Base-by-base conservation (phyloP, 1,140 invertebrate genomes). In the Procambarus clarkii region DNA sequence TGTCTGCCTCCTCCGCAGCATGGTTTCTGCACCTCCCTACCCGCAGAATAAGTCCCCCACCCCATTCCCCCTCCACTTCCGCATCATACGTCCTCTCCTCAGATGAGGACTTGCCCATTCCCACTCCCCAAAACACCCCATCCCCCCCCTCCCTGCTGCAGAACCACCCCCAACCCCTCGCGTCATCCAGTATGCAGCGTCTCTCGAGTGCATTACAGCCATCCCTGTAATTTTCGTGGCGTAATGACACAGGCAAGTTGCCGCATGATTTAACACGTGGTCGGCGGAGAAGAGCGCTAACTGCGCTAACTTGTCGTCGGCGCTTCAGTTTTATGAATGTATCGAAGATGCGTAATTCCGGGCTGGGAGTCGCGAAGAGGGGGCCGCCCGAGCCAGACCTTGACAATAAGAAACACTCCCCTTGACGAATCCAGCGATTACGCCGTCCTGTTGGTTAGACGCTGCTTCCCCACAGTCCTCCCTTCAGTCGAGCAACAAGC, bases 341-440 rank as follows among this genome's bases (percentile, higher is more conserved):
- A 24, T 34, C 24, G 4, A 15, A 76, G 79, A 50, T 76, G 79
- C 87, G 83, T 89, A 74, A 89, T 89, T 45, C 46, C 79, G 54
- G 34, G 45, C 45, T 76, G 21, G 83, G 21, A 24, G 45, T 76
- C 83, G 83, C 69, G 83, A 9, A 11, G 8, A 54, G 86, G 50
- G 13, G 5, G 13, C 77, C 11, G 3, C 77, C 64, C 48, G 64
- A 54, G 87, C 79, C 5, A 82, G 87, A 54, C 87, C 60, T 45
- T 58, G 60, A 89, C 87, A 89, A 89, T 89, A 76, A 71, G 64
- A 58, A 71, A 89, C 60, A 82, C 86, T 45, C n/a, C 54, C 77
- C 50, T 86, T 86, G 74, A 78, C 85, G 85, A 86, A 86, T 86
- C 76, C 44, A 9, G 45, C 74, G 84, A 86, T 86, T 86, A 86